Conservation (phyloP, 1,140 invertebrate genomes). For the Drosophila ercepeae region DNA sequence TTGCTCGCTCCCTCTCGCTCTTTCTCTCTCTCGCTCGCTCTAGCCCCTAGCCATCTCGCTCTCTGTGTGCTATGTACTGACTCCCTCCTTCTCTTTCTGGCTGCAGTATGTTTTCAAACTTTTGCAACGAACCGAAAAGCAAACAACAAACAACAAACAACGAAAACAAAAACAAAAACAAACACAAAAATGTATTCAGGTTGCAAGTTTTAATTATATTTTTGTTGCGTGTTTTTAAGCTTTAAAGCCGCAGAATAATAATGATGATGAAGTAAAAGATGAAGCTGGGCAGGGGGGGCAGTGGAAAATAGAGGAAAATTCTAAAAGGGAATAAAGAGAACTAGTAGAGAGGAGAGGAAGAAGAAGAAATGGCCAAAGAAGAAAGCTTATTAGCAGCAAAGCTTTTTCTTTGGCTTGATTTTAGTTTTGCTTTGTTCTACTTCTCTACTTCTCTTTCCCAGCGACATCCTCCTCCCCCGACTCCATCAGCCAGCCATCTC, state of each 20-base stretch:
- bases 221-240: constrained; percentile 30
- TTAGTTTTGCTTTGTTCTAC: constrained; percentile 1
- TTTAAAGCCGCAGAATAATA: constrained; percentile 32
- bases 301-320: constrained; percentile 1
- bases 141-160: constrained; percentile 1
- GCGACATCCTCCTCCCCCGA: not conserved
- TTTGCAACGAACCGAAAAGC: constrained; percentile 21
- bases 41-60: not conserved
- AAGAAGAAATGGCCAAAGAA: not conserved
- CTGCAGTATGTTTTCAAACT: constrained; percentile 33
- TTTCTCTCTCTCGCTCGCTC: not conserved
- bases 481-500: not conserved
- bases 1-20: constrained; percentile 1
- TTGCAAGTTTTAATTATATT: constrained; percentile 67
- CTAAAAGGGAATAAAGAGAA: not conserved
- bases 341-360: not conserved
- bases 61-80: not conserved
- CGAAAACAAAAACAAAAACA: constrained; percentile 11
- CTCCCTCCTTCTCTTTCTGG: constrained; percentile 12
- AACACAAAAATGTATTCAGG: constrained; percentile 9
- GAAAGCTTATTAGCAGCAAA: constrained; percentile 17
- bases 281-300: not conserved
- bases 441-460: not conserved
- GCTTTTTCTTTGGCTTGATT: constrained; percentile 11
- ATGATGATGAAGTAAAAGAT: not conserved